Evolutionary conservation across 2,797 vertebrate species (phyloP).

Genomic region (Leptodactylus fallax): DNA sequence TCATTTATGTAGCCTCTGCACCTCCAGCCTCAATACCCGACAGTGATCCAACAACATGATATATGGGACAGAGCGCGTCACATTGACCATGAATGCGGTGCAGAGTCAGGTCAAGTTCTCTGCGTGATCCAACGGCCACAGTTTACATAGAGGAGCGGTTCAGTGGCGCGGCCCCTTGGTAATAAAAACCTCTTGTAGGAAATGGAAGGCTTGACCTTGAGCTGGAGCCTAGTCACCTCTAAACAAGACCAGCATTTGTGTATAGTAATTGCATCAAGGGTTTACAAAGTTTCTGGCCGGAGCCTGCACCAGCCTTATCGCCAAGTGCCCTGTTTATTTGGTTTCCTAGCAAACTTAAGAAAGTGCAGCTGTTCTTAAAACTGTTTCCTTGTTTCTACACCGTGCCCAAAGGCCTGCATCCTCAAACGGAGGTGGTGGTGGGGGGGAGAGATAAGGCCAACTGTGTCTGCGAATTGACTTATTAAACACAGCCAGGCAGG

Average conservation of each 20-base stretch:
- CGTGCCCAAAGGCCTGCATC: constrained; percentile 6
- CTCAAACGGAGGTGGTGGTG: neutral
- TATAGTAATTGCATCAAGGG: constrained; percentile 36
- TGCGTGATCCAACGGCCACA: neutral
- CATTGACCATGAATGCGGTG: neutral
- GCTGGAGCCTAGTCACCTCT: neutral
- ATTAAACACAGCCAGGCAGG: constrained; percentile 53
- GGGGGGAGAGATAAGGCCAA: constrained; percentile 39
- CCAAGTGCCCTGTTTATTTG: constrained; percentile 48
- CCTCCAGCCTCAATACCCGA: neutral
- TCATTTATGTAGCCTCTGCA: neutral
- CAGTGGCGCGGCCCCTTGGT: neutral
- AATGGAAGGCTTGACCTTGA: constrained; percentile 34
- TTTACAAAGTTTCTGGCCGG: constrained; percentile 12
- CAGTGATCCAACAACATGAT: neutral
- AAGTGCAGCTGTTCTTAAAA: constrained; percentile 27
- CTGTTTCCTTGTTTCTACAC: constrained; percentile 13
- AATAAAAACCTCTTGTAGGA: constrained; percentile 15
- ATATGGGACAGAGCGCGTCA: neutral
- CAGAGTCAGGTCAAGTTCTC: neutral
- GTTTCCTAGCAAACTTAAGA: constrained; percentile 33
- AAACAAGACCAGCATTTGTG: constrained; percentile 33
- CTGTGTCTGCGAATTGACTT: constrained; percentile 50
- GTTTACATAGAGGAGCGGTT: neutral
- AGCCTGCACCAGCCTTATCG: constrained; percentile 33